Percentiles rank a stretch among this genome's conserved stretches.
phyloP scores from a whole-genome alignment of 2,797 vertebrate species.

The Sparus aurata region DNA sequence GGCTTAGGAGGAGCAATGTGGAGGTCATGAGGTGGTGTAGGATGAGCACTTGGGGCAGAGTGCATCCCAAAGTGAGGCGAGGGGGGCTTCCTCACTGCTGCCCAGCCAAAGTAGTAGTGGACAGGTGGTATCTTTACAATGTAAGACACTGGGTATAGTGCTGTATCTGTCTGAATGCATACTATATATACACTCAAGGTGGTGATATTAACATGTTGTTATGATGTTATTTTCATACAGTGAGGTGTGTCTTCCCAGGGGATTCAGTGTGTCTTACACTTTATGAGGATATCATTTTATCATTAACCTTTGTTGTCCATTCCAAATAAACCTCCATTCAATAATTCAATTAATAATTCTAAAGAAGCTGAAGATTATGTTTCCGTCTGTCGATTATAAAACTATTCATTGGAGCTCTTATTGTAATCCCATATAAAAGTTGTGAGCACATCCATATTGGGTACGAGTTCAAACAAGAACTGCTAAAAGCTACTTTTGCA shows the following conservation, averaged over 20 bases:
- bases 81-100: constrained; percentile 27
- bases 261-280: background rate
- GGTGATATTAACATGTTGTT: background rate
- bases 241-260: no score
- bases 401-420: background rate
- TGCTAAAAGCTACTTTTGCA: background rate
- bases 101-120: background rate
- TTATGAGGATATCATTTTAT: background rate
- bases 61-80: constrained; percentile 17
- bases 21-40: constrained; percentile 63
- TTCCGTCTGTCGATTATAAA: background rate
- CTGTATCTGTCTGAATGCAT: no score
- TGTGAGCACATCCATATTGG: background rate
- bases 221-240: no score
- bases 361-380: background rate
- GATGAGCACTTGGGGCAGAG: constrained; percentile 58
- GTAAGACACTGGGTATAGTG: background rate
- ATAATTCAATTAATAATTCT: background rate
- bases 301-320: background rate
- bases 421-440: background rate
- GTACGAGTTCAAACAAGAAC: background rate
- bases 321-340: background rate
- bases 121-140: background rate
- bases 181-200: background rate
- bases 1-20: constrained; percentile 68